phyloP scores from a whole-genome alignment of 2,888 invertebrate genomes.

The Bombylius major region DNA sequence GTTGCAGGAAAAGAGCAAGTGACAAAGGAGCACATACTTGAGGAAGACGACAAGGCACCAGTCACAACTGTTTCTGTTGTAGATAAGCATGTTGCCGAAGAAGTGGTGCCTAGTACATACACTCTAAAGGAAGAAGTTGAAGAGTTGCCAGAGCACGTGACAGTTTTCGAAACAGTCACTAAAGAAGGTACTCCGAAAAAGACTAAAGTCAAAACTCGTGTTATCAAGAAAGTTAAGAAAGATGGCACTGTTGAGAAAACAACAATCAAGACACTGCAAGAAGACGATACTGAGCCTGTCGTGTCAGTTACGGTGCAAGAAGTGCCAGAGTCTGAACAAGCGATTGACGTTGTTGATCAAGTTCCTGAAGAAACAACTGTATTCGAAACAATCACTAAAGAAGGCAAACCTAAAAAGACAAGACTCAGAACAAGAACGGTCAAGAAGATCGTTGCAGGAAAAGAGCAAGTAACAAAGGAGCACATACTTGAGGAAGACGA shows the following conservation, averaged over 20 bases:
- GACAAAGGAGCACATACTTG: constrained; percentile 34
- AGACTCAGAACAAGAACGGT: constrained; percentile 23
- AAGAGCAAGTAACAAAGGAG: constrained; percentile 35
- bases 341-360: constrained; percentile 20
- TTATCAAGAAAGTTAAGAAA: no score
- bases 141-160: no score
- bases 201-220: no score
- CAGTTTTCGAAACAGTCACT: no score
- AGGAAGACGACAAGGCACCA: constrained; percentile 27
- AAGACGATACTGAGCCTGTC: constrained; percentile 19
- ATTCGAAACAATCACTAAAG: constrained; percentile 23
- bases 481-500: constrained; percentile 30
- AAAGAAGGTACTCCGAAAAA: no score
- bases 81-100: no score
- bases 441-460: constrained; percentile 22
- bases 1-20: constrained; percentile 28
- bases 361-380: constrained; percentile 20
- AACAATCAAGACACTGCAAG: no score
- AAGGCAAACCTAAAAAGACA: constrained; percentile 21
- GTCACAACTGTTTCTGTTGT: no score
- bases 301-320: constrained; percentile 20
- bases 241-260: no score
- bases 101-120: no score
- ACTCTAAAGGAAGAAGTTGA: no score
- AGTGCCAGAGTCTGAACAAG: constrained; percentile 15